Conservation (phyloP, 1,140 invertebrate genomes). For the Pseudomyrmex gracilis region DNA sequence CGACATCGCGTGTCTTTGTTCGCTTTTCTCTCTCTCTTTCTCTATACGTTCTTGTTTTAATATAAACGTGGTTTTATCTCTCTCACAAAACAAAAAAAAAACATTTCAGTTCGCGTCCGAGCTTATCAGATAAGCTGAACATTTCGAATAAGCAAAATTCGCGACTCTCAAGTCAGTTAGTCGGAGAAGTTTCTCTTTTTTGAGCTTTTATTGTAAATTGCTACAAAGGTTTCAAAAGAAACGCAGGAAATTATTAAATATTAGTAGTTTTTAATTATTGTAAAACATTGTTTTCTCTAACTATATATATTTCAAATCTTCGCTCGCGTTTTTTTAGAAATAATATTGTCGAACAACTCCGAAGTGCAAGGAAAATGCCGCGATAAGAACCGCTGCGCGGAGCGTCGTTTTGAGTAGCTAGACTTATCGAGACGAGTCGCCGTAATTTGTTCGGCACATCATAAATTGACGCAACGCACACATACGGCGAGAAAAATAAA, state of each 20-base stretch:
- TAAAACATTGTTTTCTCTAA: too few relatives aligned
- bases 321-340: neutral
- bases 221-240: too few relatives aligned
- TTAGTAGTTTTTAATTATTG: too few relatives aligned
- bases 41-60: conserved; percentile 38
- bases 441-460: conserved; percentile 33
- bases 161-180: neutral
- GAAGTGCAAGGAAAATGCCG: neutral
- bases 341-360: conserved; percentile 19
- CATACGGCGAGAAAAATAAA: conserved; percentile 40
- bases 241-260: too few relatives aligned
- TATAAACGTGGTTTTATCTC: conserved; percentile 31
- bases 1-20: conserved; percentile 48
- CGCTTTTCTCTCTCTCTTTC: conserved; percentile 11
- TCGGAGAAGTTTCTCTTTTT: too few relatives aligned
- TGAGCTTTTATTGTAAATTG: too few relatives aligned
- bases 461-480: conserved; percentile 37
- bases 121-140: conserved; percentile 33
- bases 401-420: conserved; percentile 19
- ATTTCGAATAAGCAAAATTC: conserved; percentile 15
- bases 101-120: conserved; percentile 11
- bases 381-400: conserved; percentile 8
- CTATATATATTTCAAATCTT: too few relatives aligned
- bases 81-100: neutral
- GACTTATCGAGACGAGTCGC: conserved; percentile 14